These are phyloP conservation scores for Protosalanx chinensis DNA, from an alignment of 2,797 vertebrate genomes.

Conservation along the genomic window DNA sequence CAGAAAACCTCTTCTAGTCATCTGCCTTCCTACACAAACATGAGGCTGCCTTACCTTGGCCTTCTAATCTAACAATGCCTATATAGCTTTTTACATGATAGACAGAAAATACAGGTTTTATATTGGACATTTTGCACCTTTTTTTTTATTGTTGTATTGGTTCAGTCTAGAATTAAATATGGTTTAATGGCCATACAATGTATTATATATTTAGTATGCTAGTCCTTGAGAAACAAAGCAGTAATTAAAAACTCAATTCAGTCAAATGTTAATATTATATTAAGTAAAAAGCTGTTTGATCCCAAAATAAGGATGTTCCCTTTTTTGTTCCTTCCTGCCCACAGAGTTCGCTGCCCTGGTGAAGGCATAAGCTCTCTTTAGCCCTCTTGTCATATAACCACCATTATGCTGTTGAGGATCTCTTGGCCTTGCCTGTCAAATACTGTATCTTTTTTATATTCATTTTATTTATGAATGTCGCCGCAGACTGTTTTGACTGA, in stretches of 20 bases:
- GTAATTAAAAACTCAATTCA: neutral
- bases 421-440: slow-evolving; percentile 37
- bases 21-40: neutral
- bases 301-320: neutral
- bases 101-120: too few species aligned
- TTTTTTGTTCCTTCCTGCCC: slow-evolving; percentile 10
- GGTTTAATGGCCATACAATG: too few species aligned
- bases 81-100: too few species aligned
- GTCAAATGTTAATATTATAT: too few species aligned
- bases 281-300: too few species aligned
- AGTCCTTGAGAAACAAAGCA: neutral
- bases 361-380: slow-evolving; percentile 56
- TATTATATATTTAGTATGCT: neutral
- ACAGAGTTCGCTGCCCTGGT: slow-evolving; percentile 60
- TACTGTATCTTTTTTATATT: slow-evolving; percentile 59
- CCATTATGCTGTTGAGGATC: slow-evolving; percentile 46
- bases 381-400: slow-evolving; percentile 45
- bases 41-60: neutral
- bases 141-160: too few species aligned
- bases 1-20: neutral
- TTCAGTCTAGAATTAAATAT: too few species aligned
- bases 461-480: slow-evolving; percentile 60
- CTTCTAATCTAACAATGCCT: too few species aligned
- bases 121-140: too few species aligned
- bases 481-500: slow-evolving; percentile 42